Evolutionary conservation across 2,797 vertebrate genomes (phyloP).

Genomic region (Rhinoraja longicauda): DNA sequence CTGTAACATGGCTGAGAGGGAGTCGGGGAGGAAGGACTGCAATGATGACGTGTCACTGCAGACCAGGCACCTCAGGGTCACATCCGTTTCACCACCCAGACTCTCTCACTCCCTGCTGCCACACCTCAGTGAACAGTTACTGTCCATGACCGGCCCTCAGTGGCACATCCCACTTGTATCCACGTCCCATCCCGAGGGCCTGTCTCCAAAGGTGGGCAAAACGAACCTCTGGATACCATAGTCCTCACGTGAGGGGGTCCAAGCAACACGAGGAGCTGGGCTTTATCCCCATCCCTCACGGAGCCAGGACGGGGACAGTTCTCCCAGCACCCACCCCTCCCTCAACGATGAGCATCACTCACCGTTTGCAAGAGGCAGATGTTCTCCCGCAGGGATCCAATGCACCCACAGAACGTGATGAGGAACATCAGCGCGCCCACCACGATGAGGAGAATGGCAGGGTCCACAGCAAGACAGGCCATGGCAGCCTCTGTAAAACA

Average conservation of each 20-base stretch:
- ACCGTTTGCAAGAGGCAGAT: slow-evolving; percentile 84
- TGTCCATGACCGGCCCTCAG: not conserved
- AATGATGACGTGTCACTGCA: not conserved
- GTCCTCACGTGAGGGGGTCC: not conserved
- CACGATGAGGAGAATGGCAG: slow-evolving; percentile 72
- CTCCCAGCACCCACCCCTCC: not conserved
- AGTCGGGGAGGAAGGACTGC: not conserved
- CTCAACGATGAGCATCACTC: slow-evolving; percentile 44
- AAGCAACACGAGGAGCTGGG: not conserved
- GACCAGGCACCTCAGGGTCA: not conserved
- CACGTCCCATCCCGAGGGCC: not conserved
- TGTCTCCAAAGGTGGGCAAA: not conserved
- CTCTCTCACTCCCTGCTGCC: no score
- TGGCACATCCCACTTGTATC: not conserved
- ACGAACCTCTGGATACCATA: not conserved
- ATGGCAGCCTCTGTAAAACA: slow-evolving; percentile 67
- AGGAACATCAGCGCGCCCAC: slow-evolving; percentile 84
- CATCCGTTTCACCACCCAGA: no score
- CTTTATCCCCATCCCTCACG: not conserved
- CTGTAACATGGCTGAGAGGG: no score
- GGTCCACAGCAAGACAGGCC: slow-evolving; percentile 75
- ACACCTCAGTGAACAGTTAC: no score
- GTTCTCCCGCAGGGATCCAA: slow-evolving; percentile 87
- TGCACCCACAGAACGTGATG: slow-evolving; percentile 89
- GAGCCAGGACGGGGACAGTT: not conserved